Evolutionary conservation across 2,113 vertebrate genomes (phyloP), one percentile per base, ranked within the genome.

Genomic region (Carettochelys insculpta): DNA sequence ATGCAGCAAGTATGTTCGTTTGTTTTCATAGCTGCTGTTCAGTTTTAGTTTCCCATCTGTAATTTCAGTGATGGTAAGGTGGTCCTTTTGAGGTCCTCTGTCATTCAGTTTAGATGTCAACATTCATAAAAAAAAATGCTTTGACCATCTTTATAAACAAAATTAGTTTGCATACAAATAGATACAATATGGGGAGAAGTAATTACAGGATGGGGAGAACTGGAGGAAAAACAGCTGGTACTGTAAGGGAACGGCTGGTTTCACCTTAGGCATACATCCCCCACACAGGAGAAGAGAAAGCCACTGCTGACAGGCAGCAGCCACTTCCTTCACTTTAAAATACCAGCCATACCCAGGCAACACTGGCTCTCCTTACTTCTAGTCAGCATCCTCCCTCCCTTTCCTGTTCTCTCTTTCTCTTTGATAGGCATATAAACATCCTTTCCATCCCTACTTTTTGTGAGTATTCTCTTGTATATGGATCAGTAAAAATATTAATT

Each of bases 301-400:
- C n/a, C n/a, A 38, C 19, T n/a, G 9, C 19, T 68, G 61, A 38
- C 17, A n/a, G 61, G 22, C 9, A 68, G n/a, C 61, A 68, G 61
- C 61, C 61, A 38, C 19, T 68, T 20, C 61, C n/a, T 38, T 19
- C 61, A 68, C n/a, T 68, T 38, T 20, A 68, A 5, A 68, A n/a
- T 34, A 68, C 19, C 34, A 68, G n/a, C 54, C 54, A 29, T 56
- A 11, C 8, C 8, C 24, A 27, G 25, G 25, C 54, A 56, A 25
- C 61, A 68, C 38, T 68, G 19, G n/a, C 38, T 68, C n/a, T 89
- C 51, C n/a, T 71, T 38, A 52, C 25, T 80, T 85, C 82, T 10
- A 4, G 53, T 82, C 83, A 75, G 94, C 94, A 93, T 89, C 91
- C 85, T 80, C 14, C 58, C 51, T 82, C 38, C 68, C 78, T 73